These are phyloP conservation scores for Montifringilla adamsi DNA, from an alignment of 2,113 vertebrate genomes.

Conservation along the genomic window DNA sequence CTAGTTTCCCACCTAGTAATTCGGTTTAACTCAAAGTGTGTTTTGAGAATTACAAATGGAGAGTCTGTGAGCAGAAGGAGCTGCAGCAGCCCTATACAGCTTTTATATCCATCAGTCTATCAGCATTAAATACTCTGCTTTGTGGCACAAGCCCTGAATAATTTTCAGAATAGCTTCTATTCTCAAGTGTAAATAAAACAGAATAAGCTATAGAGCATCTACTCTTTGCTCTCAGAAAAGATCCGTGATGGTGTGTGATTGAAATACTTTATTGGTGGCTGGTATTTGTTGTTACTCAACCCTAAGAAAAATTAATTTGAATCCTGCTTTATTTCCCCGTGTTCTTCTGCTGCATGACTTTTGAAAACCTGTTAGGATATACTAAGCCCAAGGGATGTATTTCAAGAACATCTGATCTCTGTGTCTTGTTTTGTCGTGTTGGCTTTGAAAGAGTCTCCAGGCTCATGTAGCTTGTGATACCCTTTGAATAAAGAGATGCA, in stretches of 20 bases:
- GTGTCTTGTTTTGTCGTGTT: neutral
- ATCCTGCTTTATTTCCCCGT: neutral
- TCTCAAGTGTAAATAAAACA: neutral
- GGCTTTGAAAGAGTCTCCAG: neutral
- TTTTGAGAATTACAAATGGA: neutral
- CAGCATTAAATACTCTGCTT: neutral
- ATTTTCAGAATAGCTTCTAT: neutral
- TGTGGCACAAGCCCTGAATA: neutral
- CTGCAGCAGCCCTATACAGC: neutral
- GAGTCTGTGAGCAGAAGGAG: neutral
- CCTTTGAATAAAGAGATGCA: conserved; percentile 4
- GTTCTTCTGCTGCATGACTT: neutral
- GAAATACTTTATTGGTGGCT: neutral
- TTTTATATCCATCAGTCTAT: neutral
- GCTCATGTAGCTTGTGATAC: neutral
- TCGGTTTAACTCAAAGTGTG: neutral
- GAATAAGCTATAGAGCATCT: neutral
- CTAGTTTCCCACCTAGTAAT: neutral
- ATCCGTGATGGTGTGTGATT: neutral
- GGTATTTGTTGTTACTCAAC: neutral
- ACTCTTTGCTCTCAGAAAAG: neutral
- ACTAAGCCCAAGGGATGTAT: neutral
- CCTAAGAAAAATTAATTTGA: neutral
- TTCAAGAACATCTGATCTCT: neutral
- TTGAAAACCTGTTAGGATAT: neutral